Evolutionary conservation across 2,797 vertebrate species (phyloP), one percentile per base, ranked within the genome.

Genomic region (Sphenopsis melanotis): DNA sequence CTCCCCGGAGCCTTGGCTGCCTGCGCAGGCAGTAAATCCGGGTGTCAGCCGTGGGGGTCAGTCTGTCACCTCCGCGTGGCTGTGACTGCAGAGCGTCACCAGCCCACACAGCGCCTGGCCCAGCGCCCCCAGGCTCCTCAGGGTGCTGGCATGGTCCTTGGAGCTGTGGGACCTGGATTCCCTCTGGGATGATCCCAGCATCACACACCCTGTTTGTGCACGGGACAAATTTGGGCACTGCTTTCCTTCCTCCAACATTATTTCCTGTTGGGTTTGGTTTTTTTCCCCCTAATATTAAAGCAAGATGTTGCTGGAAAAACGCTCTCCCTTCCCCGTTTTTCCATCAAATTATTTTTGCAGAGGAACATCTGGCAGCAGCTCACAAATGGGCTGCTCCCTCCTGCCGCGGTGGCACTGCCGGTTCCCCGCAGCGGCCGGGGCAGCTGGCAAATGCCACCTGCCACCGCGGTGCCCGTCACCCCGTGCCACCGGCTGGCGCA

Each of bases 281-380:
- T 23, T 19, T 10, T 75, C 19, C 26, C 61, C 47, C 66, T 14
- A 46, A 57, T 78, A 93, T 96, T 88, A 72, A 91, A 96, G 22
- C 76, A 91, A 96, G 93, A 94, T 90, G 89, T 88, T 77, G 68
- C 79, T 91, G 91, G 87, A 57, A 8, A 78, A 89, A 34, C 0
- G 0, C 1, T 3, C 69, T 75, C 76, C 83, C n/a, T 90, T 66
- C 83, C 64, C 72, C 41, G 68, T 80, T 95, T 94, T 94, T 94
- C 91, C 89, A 79, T 75, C 42, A 2, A 47, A 44, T 83, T 6
- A 55, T 78, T 93, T 93, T 80, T 63, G 91, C 94, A 76, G 85
- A 75, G 80, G 87, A 95, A 93, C 87, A 91, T 93, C 94, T 96
- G 96, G 86, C 59, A 4, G 76, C 82, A 64, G 79, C 69, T 64